These are phyloP conservation scores for Chrysolina haemoptera DNA, from an alignment of 2,888 invertebrate species.

Conservation along the genomic window DNA sequence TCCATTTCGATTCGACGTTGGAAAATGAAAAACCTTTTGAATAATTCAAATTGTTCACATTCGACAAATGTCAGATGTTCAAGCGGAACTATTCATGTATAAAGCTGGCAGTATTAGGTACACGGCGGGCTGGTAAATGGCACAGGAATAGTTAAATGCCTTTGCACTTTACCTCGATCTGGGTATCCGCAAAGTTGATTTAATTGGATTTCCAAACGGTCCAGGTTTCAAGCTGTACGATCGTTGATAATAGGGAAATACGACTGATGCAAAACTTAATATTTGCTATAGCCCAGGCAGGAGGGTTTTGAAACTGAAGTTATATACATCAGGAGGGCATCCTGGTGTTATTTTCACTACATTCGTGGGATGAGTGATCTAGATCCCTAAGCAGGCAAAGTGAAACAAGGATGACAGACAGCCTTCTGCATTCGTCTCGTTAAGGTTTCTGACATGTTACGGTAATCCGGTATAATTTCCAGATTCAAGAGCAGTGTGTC, in stretches of 20 bases:
- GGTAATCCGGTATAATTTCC: no score
- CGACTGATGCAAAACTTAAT: no score
- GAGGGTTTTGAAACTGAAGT: no score
- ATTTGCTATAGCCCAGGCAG: no score
- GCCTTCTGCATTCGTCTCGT: no score
- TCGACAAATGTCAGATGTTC: conserved; percentile 19
- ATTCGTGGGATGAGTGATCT: no score
- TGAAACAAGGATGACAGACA: no score
- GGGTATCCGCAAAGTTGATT: neutral
- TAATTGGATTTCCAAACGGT: conserved; percentile 6
- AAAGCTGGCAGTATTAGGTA: neutral
- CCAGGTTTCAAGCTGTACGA: neutral
- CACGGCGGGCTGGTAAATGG: neutral
- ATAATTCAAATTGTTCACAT: conserved; percentile 16
- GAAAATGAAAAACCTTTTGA: conserved; percentile 20
- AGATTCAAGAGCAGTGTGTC: no score
- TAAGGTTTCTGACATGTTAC: no score
- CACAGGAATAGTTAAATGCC: neutral
- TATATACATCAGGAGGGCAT: no score
- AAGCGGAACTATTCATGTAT: conserved; percentile 21
- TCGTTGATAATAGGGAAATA: neutral
- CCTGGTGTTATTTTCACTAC: no score
- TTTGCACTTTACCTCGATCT: neutral
- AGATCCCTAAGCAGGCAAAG: no score
- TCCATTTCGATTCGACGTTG: neutral